A percentile compares a stretch with the other conserved stretches of the same genome.
Conservation (phyloP, 2,113 vertebrate genomes). For the Phalacrocorax pelagicus region DNA sequence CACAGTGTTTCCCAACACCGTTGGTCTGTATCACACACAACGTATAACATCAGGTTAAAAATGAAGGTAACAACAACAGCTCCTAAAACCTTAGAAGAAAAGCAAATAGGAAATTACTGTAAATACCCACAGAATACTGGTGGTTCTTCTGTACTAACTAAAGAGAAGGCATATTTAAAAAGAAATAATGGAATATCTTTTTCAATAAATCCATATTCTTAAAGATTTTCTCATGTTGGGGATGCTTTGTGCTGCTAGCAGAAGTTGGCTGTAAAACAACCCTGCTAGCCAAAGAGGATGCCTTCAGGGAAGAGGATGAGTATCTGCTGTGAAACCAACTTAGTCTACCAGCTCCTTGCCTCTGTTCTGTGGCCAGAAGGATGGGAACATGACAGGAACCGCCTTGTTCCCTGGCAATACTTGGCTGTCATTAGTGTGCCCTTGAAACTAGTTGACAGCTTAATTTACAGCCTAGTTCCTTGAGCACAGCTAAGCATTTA, state of each 20-base stretch:
- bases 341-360: neutral
- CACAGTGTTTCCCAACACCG: neutral
- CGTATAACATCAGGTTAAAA: neutral
- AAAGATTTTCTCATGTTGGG: neutral
- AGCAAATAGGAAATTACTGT: neutral
- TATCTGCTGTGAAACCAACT: neutral
- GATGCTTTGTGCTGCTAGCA: neutral
- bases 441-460: slow-evolving; percentile 26
- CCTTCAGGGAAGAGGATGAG: neutral
- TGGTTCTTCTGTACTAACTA: neutral
- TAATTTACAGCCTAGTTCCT: slow-evolving; percentile 12
- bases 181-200: neutral
- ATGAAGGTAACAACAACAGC: neutral
- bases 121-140: neutral
- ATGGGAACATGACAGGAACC: neutral
- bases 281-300: neutral
- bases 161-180: neutral
- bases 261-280: neutral
- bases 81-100: neutral
- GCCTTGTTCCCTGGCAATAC: neutral
- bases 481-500: neutral
- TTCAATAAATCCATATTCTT: neutral
- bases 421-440: neutral
- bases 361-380: neutral
- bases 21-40: accelerated